phyloP scores from a whole-genome alignment of 2,888 invertebrate genomes.

The Amblyjoppa fuscipennis region DNA sequence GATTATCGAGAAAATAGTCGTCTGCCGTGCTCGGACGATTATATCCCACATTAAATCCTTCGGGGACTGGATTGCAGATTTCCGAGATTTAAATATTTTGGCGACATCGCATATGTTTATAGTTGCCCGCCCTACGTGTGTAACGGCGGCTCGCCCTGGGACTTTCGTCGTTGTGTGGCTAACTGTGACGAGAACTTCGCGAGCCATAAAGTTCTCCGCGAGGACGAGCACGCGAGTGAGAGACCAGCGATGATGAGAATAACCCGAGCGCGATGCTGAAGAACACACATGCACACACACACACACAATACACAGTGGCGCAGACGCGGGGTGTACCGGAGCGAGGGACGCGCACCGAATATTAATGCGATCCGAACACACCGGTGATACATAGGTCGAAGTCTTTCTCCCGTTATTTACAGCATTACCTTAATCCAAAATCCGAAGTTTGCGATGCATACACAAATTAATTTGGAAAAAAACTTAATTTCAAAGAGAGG shows the following conservation, averaged over 20 bases:
- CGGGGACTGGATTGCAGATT: conserved; percentile 62
- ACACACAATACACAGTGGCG: conserved; percentile 55
- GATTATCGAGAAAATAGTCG: not conserved
- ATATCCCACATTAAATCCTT: conserved; percentile 28
- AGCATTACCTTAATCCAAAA: conserved; percentile 78
- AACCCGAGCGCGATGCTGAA: conserved; percentile 58
- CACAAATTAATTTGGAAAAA: conserved; percentile 30
- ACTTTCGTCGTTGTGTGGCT: conserved; percentile 34
- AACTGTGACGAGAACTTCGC: conserved; percentile 56
- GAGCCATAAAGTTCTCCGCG: conserved; percentile 60
- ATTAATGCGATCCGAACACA: conserved; percentile 81
- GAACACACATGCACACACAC: conserved; percentile 45
- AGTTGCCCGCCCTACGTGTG: conserved; percentile 36
- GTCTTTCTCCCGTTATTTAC: conserved; percentile 80
- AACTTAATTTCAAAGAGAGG: not conserved
- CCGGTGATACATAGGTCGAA: conserved; percentile 81
- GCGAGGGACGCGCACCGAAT: conserved; percentile 77
- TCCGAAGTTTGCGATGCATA: conserved; percentile 62
- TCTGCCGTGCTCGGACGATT: not conserved
- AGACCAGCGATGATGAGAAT: conserved; percentile 61
- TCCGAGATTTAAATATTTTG: conserved; percentile 69
- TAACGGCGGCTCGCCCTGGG: conserved; percentile 21
- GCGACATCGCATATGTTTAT: conserved; percentile 67
- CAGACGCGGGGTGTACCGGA: conserved; percentile 72
- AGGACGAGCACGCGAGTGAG: conserved; percentile 42